These are phyloP conservation scores for Suncus etruscus DNA, from an alignment of 2,113 vertebrate genomes.

Conservation along the genomic window DNA sequence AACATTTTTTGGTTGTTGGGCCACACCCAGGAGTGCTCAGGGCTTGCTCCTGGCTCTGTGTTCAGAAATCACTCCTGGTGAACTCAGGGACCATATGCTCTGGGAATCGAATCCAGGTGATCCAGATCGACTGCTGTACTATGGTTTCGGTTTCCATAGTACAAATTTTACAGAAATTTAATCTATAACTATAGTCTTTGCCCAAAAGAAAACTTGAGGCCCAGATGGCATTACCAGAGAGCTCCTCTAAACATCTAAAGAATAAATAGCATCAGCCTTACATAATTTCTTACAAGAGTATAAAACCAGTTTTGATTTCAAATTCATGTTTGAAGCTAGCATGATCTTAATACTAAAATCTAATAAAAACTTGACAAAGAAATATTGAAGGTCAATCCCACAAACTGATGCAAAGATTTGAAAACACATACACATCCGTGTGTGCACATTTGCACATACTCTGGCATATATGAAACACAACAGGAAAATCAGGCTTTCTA, in stretches of 20 bases:
- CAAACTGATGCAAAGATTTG: background rate
- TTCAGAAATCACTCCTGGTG: too few relatives aligned
- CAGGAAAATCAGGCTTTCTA: background rate
- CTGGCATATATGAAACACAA: conserved; percentile 8
- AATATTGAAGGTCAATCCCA: conserved; percentile 23
- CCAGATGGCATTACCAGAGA: conserved; percentile 60
- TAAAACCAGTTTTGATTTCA: conserved; percentile 41
- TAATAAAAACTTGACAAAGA: conserved; percentile 40
- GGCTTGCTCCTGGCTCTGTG: too few relatives aligned
- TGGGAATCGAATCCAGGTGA: too few relatives aligned
- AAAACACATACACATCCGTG: background rate
- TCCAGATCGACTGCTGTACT: too few relatives aligned
- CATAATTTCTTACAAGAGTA: conserved; percentile 53
- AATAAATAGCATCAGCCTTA: conserved; percentile 67
- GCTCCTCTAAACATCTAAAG: conserved; percentile 63
- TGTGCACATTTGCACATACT: background rate
- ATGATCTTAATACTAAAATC: conserved; percentile 45
- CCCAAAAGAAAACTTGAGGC: conserved; percentile 50
- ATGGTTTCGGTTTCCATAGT: too few relatives aligned
- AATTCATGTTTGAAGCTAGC: conserved; percentile 57
- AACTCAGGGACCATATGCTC: too few relatives aligned
- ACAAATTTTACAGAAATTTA: conserved; percentile 39
- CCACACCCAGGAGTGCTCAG: too few relatives aligned
- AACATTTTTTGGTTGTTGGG: too few relatives aligned
- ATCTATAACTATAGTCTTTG: conserved; percentile 16